Evolutionary conservation across 2,888 invertebrate species (phyloP).

Genomic region (Petrolisthes cinctipes): DNA sequence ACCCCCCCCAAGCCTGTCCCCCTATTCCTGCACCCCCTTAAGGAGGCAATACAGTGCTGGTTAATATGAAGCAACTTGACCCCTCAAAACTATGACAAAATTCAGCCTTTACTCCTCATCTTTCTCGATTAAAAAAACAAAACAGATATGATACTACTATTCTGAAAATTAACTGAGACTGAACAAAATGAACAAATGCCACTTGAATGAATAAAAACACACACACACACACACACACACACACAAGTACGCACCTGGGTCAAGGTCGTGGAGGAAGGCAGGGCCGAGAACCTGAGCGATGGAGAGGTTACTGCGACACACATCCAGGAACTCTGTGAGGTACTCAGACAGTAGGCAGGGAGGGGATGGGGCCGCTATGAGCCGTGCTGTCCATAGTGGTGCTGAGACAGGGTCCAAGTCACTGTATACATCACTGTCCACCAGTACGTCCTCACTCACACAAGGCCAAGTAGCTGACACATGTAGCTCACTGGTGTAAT

Average conservation of each 20-base stretch:
- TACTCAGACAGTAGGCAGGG: conserved; percentile 84
- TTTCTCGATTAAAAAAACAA: no score
- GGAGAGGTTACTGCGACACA: conserved; percentile 71
- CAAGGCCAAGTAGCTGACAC: conserved; percentile 89
- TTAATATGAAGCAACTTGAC: no score
- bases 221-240: background rate
- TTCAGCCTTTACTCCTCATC: no score
- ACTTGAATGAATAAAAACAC: no score
- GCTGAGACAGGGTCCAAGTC: conserved; percentile 85
- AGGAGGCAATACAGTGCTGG: no score
- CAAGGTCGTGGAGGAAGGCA: conserved; percentile 65
- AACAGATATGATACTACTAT: no score
- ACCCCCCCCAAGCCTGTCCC: no score
- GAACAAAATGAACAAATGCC: background rate
- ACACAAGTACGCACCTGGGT: conserved; percentile 53
- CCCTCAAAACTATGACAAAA: no score
- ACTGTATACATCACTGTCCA: conserved; percentile 88
- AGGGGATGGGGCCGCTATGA: conserved; percentile 75
- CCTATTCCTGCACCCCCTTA: no score
- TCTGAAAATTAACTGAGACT: background rate
- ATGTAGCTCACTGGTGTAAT: conserved; percentile 75
- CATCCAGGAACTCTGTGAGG: conserved; percentile 79
- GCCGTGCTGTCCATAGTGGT: conserved; percentile 79
- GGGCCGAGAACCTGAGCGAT: conserved; percentile 69
- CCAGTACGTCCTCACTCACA: conserved; percentile 85